Evolutionary conservation across 2,888 invertebrate genomes (phyloP).

Genomic region (Amiota mariae): DNA sequence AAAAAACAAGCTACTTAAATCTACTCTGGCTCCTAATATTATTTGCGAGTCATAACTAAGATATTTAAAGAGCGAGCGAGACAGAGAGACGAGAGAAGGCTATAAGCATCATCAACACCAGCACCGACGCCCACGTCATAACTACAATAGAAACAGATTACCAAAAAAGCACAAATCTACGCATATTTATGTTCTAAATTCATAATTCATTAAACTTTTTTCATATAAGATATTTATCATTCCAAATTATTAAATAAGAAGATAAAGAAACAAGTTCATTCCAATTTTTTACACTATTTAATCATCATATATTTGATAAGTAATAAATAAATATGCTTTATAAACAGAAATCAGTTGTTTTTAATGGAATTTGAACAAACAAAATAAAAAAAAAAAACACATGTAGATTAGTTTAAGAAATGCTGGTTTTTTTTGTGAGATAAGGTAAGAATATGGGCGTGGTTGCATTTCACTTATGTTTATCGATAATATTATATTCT

Average conservation of each 20-base stretch:
- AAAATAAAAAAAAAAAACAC: too few species aligned
- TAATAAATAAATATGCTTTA: neutral
- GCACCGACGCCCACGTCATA: neutral
- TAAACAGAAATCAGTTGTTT: neutral
- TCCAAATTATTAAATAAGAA: neutral
- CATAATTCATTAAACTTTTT: neutral
- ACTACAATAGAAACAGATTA: constrained; percentile 1
- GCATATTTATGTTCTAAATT: constrained; percentile 8
- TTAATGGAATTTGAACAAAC: neutral
- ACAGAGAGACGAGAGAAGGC: constrained; percentile 35
- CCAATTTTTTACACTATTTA: neutral
- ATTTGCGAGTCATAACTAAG: neutral
- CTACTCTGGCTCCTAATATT: neutral
- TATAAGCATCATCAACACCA: constrained; percentile 42
- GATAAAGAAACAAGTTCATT: neutral
- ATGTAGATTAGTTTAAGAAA: too few species aligned
- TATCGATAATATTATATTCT: too few species aligned
- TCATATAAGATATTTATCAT: neutral
- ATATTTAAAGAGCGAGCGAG: constrained; percentile 1
- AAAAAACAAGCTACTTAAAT: constrained; percentile 25
- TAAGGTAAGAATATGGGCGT: too few species aligned
- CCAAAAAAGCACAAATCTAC: neutral
- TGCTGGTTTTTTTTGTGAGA: too few species aligned
- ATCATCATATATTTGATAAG: too few species aligned
- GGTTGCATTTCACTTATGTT: too few species aligned